These are phyloP conservation scores for Hyphantria cunea DNA, from an alignment of 1,140 invertebrate species.

Conservation along the genomic window DNA sequence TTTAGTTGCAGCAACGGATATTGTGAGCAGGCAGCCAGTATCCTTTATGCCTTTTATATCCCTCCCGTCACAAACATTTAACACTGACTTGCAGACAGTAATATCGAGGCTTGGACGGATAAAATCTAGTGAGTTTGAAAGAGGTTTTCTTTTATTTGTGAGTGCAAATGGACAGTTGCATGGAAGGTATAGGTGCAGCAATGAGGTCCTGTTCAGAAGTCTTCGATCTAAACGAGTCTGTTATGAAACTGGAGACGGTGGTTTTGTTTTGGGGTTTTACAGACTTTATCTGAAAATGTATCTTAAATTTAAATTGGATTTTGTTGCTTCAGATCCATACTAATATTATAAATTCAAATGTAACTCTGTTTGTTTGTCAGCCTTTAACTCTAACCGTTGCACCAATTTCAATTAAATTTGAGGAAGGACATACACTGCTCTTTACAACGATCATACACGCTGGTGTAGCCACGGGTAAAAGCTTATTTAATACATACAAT, in stretches of 20 bases:
- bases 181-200: constrained; percentile 27
- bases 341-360: too few relatives aligned
- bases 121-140: constrained; percentile 42
- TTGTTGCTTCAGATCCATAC: too few relatives aligned
- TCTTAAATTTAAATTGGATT: constrained; percentile 4
- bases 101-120: constrained; percentile 42
- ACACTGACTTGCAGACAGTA: constrained; percentile 45
- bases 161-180: constrained; percentile 41
- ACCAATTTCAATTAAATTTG: too few relatives aligned
- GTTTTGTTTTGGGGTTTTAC: constrained; percentile 10
- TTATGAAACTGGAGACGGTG: constrained; percentile 12
- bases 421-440: too few relatives aligned
- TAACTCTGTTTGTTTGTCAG: too few relatives aligned
- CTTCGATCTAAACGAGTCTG: constrained; percentile 17
- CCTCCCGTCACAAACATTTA: constrained; percentile 49
- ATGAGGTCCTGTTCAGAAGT: constrained; percentile 21
- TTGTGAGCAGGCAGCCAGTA: constrained; percentile 27
- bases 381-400: too few relatives aligned
- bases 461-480: too few relatives aligned
- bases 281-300: constrained; percentile 1
- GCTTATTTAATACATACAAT: background rate
- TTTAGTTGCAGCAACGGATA: constrained; percentile 40
- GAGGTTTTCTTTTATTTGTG: constrained; percentile 42
- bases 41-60: constrained; percentile 38
- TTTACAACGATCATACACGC: too few relatives aligned